phyloP scores from a whole-genome alignment of 2,797 vertebrate genomes.

The Lacerta bilineata region DNA sequence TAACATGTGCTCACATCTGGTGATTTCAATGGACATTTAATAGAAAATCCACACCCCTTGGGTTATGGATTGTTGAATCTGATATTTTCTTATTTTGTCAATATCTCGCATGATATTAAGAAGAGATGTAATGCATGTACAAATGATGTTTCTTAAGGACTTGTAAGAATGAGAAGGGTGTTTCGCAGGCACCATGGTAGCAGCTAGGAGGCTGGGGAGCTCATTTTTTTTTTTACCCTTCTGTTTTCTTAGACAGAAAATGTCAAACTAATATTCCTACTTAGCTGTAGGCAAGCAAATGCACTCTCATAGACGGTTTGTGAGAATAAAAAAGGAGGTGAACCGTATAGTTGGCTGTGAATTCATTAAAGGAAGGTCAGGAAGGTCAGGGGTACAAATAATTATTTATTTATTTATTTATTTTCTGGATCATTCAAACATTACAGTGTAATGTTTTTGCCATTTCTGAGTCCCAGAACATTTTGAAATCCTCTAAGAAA shows the following conservation, averaged over 20 bases:
- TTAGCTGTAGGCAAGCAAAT: not conserved
- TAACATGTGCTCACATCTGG: accelerated
- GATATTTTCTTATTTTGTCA: not conserved
- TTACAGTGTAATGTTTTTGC: not conserved
- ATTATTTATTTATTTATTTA: no score
- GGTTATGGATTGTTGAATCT: conserved; percentile 15
- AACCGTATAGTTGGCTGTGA: not conserved
- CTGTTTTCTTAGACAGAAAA: not conserved
- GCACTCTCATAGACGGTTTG: not conserved
- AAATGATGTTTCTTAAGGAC: no score
- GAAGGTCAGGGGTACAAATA: no score
- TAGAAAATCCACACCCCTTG: conserved; percentile 15
- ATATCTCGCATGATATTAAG: not conserved
- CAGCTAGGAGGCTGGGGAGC: not conserved
- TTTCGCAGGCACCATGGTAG: not conserved
- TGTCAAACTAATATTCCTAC: no score
- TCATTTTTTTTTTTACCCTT: not conserved
- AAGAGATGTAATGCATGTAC: not conserved
- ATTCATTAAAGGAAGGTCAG: not conserved
- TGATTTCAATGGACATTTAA: conserved; percentile 35
- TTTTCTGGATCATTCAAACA: not conserved
- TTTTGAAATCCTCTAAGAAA: conserved; percentile 21
- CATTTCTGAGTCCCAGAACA: not conserved
- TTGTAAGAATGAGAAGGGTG: not conserved
- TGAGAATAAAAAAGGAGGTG: not conserved